Percentiles rank a stretch among this genome's conserved stretches.
These are phyloP conservation scores for Rhabdornis inornatus DNA, from an alignment of 2,113 vertebrate species.

Conservation along the genomic window DNA sequence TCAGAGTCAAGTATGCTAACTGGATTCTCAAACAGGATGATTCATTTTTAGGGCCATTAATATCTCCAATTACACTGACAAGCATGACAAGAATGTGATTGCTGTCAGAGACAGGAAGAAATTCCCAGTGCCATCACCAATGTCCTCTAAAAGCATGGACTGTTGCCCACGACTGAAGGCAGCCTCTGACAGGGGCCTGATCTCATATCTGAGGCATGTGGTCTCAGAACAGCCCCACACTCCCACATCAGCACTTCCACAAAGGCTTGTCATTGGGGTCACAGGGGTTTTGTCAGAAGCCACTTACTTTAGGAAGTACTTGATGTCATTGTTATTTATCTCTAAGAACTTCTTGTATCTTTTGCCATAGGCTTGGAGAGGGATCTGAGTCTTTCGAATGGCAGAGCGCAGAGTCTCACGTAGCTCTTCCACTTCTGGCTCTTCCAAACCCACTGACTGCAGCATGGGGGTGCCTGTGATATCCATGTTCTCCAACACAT, in stretches of 20 bases:
- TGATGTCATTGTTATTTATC: constrained; percentile 80
- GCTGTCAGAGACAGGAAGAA: constrained; percentile 6
- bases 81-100: constrained; percentile 18
- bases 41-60: constrained; percentile 37
- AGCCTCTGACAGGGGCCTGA: not conserved
- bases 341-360: constrained; percentile 82
- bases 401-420: constrained; percentile 68
- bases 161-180: not conserved
- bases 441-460: constrained; percentile 80
- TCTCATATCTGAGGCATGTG: not conserved
- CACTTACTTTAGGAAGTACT: constrained; percentile 69
- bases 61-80: constrained; percentile 30
- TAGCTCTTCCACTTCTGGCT: constrained; percentile 79
- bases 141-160: not conserved
- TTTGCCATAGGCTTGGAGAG: constrained; percentile 82
- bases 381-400: constrained; percentile 77
- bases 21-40: constrained; percentile 29
- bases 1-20: constrained; percentile 14
- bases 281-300: not conserved
- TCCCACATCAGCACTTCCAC: not conserved
- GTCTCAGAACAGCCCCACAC: not conserved
- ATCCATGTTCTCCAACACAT: constrained; percentile 83
- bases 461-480: constrained; percentile 72
- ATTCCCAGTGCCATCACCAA: not conserved
- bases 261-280: not conserved